A percentile compares a stretch with the other conserved stretches of the same genome.
phyloP scores from a whole-genome alignment of 1,140 invertebrate genomes.

The Trialeurodes vaporariorum region DNA sequence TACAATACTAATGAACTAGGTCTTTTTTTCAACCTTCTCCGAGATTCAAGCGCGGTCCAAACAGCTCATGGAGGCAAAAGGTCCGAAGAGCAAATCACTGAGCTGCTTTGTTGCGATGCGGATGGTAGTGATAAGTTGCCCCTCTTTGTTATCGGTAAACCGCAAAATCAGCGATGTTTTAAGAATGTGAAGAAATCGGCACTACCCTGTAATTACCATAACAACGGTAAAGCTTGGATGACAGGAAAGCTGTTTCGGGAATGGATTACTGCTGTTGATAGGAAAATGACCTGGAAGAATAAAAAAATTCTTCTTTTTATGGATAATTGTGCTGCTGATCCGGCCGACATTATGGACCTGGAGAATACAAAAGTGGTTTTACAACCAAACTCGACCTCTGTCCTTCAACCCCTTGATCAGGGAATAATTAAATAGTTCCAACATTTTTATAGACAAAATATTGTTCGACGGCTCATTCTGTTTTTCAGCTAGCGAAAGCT shows the following conservation, averaged over 20 bases:
- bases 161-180: slow-evolving; percentile 28
- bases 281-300: slow-evolving; percentile 16
- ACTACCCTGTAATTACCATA: slow-evolving; percentile 6
- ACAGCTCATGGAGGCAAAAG: slow-evolving; percentile 6
- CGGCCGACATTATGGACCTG: not conserved
- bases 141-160: slow-evolving; percentile 30
- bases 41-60: slow-evolving; percentile 22
- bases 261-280: not conserved
- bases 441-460: slow-evolving; percentile 19
- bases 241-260: not conserved
- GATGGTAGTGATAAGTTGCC: slow-evolving; percentile 30
- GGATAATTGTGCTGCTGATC: slow-evolving; percentile 6
- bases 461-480: too few species aligned
- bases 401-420: slow-evolving; percentile 39
- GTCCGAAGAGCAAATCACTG: slow-evolving; percentile 22
- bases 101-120: slow-evolving; percentile 33
- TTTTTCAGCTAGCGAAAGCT: too few species aligned
- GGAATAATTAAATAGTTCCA: slow-evolving; percentile 36
- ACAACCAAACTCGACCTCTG: slow-evolving; percentile 27
- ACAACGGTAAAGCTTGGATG: slow-evolving; percentile 13
- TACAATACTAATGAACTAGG: slow-evolving; percentile 29
- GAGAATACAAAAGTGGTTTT: slow-evolving; percentile 6
- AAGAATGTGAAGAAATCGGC: slow-evolving; percentile 20
- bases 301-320: slow-evolving; percentile 21
- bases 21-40: slow-evolving; percentile 27